phyloP scores from a whole-genome alignment of 2,113 vertebrate genomes.

The Amblyopsis rosae region DNA sequence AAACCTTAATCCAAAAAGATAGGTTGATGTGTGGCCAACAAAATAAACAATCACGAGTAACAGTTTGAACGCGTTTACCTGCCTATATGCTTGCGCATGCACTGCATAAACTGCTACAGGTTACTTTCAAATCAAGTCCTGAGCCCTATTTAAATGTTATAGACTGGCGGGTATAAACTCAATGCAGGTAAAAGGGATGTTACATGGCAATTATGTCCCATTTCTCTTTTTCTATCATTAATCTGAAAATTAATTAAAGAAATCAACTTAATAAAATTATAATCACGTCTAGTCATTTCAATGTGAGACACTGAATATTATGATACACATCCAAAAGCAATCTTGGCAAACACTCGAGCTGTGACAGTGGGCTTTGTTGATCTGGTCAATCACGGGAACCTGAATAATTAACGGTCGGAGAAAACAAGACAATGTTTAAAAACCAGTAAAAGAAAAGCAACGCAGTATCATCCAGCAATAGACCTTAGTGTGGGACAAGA shows the following conservation, averaged over 20 bases:
- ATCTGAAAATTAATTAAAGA: constrained; percentile 22
- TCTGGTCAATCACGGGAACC: constrained; percentile 58
- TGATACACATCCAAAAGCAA: constrained; percentile 52
- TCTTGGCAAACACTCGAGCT: constrained; percentile 48
- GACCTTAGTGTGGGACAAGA: constrained; percentile 62
- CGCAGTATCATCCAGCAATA: constrained; percentile 67
- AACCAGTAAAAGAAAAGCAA: constrained; percentile 60
- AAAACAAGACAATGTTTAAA: constrained; percentile 61
- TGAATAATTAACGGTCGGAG: constrained; percentile 63
- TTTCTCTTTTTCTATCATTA: constrained; percentile 29
- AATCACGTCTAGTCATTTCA: constrained; percentile 45
- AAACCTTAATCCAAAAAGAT: constrained; percentile 24
- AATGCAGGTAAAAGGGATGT: constrained; percentile 57
- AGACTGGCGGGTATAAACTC: constrained; percentile 50
- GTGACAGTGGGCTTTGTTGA: constrained; percentile 53
- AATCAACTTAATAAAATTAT: constrained; percentile 31
- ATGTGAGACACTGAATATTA: constrained; percentile 48
- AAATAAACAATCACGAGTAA: not conserved
- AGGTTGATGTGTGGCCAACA: constrained; percentile 11
- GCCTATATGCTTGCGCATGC: constrained; percentile 27
- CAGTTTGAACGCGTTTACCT: constrained; percentile 27
- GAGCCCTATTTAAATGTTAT: constrained; percentile 42
- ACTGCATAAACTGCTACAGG: constrained; percentile 43
- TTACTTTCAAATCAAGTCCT: constrained; percentile 28
- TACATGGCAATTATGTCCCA: constrained; percentile 40